Evolutionary conservation across 2,888 invertebrate genomes (phyloP).

Genomic region (Digitonthophagus gazella): DNA sequence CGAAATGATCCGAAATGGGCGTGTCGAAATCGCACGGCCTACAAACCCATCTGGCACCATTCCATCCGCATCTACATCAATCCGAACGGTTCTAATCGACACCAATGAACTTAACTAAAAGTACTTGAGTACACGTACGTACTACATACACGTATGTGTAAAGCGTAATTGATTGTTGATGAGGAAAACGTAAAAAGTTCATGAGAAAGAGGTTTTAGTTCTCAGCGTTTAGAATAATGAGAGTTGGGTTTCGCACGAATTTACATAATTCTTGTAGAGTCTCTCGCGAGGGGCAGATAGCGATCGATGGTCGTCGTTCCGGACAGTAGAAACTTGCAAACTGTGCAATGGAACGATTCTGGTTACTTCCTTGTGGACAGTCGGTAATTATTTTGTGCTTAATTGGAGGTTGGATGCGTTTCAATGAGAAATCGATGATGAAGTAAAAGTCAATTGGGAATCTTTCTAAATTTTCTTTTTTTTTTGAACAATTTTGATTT

Average conservation of each 20-base stretch:
- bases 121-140: no score
- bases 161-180: not conserved
- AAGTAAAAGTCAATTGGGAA: no score
- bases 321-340: not conserved
- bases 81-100: not conserved
- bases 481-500: no score
- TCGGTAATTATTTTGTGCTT: not conserved
- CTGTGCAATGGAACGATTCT: not conserved
- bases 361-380: not conserved
- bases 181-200: not conserved
- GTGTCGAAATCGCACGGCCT: conserved; percentile 22
- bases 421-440: no score
- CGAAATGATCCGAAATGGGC: not conserved
- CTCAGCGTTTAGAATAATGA: not conserved
- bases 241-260: not conserved
- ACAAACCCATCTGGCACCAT: conserved; percentile 32
- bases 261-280: not conserved
- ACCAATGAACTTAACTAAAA: not conserved
- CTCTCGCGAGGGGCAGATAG: not conserved
- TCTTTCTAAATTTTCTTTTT: no score
- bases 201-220: not conserved
- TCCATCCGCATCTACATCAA: conserved; percentile 9
- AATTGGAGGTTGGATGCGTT: not conserved
- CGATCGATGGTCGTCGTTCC: not conserved
- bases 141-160: not conserved